A percentile compares a stretch with the other conserved stretches of the same genome.
phyloP scores from a whole-genome alignment of 2,797 vertebrate genomes.

The Holocentrus rufus region DNA sequence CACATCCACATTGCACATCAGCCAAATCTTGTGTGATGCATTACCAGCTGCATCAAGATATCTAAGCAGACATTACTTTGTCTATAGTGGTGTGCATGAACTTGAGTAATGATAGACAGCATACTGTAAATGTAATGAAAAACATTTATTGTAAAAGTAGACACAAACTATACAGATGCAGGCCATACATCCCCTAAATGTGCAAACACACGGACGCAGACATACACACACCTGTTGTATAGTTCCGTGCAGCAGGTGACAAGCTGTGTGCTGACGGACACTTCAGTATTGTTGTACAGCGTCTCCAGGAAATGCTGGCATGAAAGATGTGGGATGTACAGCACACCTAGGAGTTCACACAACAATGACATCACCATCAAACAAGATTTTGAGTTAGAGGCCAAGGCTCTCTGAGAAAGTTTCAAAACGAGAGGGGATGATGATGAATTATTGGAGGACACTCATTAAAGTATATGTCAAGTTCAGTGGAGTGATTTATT shows the following conservation, averaged over 20 bases:
- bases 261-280: conserved; percentile 71
- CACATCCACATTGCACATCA: neutral
- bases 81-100: neutral
- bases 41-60: conserved; percentile 4
- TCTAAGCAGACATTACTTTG: too few relatives aligned
- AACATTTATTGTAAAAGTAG: neutral
- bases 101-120: neutral
- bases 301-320: conserved; percentile 77
- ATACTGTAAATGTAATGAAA: too few relatives aligned
- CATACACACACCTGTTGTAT: conserved; percentile 61
- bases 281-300: conserved; percentile 60
- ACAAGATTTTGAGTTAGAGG: too few relatives aligned
- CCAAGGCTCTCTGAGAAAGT: too few relatives aligned
- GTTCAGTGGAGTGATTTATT: too few relatives aligned
- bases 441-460: too few relatives aligned
- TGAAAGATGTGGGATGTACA: conserved; percentile 75
- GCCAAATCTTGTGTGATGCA: neutral
- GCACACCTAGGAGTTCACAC: conserved; percentile 79
- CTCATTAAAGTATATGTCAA: too few relatives aligned
- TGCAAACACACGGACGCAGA: conserved; percentile 5
- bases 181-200: neutral
- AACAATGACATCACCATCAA: neutral
- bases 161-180: neutral
- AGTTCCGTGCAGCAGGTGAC: conserved; percentile 81
- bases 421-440: too few relatives aligned